phyloP scores from a whole-genome alignment of 2,888 invertebrate species.

The Temnothorax unifasciatus region DNA sequence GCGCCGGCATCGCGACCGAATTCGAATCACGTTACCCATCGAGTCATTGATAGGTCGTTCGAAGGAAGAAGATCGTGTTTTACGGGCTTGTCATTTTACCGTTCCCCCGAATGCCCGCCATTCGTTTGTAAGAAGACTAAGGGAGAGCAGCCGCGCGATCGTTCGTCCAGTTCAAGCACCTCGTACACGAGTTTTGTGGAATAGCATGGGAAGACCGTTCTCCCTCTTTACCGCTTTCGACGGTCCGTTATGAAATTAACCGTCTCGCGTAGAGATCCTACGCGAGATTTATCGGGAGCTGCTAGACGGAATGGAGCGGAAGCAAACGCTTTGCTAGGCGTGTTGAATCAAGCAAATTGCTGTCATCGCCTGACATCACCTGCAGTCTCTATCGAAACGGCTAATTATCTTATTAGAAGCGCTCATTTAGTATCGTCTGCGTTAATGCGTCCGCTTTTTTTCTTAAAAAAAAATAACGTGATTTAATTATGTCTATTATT shows the following conservation, averaged over 20 bases:
- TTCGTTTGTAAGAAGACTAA: constrained; percentile 26
- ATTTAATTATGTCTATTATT: neutral
- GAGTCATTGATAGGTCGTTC: constrained; percentile 55
- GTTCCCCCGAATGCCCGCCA: neutral
- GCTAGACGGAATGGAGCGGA: constrained; percentile 59
- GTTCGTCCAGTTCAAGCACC: constrained; percentile 24
- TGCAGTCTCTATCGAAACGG: constrained; percentile 62
- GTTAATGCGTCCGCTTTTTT: neutral
- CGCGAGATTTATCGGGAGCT: constrained; percentile 8
- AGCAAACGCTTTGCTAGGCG: constrained; percentile 72
- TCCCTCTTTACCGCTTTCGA: constrained; percentile 4
- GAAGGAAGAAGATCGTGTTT: constrained; percentile 36
- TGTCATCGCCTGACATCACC: constrained; percentile 69
- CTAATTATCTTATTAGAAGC: constrained; percentile 74
- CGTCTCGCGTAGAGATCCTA: constrained; percentile 22
- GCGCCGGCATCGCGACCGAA: constrained; percentile 47
- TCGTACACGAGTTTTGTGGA: constrained; percentile 19
- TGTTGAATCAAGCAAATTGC: constrained; percentile 69
- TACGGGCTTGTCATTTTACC: constrained; percentile 48
- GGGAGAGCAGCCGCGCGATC: constrained; percentile 24
- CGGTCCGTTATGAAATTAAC: constrained; percentile 34
- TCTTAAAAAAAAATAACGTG: constrained; percentile 10
- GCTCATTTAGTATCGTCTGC: constrained; percentile 19
- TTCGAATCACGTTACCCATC: constrained; percentile 54
- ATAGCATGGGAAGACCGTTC: neutral